A percentile compares a stretch with the other conserved stretches of the same genome.
phyloP scores from a whole-genome alignment of 2,888 invertebrate genomes.

The Corythucha ciliata region DNA sequence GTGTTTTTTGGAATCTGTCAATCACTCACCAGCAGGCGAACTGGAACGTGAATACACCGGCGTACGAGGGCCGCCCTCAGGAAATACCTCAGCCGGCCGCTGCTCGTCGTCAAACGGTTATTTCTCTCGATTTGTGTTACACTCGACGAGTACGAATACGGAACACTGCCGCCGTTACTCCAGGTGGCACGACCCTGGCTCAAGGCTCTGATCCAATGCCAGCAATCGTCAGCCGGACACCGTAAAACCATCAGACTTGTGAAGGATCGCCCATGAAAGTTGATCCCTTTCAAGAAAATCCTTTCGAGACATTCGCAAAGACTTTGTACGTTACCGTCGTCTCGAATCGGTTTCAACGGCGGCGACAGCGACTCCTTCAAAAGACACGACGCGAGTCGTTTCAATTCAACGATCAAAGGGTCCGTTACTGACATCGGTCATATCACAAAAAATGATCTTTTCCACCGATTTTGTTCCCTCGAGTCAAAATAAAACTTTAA shows the following conservation, averaged over 20 bases:
- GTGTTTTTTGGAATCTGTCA: constrained; percentile 5
- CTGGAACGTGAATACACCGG: constrained; percentile 48
- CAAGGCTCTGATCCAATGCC: too few species aligned
- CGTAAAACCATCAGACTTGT: constrained; percentile 41
- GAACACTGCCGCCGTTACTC: constrained; percentile 36
- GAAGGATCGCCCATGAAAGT: constrained; percentile 43
- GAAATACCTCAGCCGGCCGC: constrained; percentile 44
- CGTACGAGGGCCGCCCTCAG: constrained; percentile 46
- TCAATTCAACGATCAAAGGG: too few species aligned
- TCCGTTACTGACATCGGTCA: too few species aligned
- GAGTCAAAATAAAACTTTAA: too few species aligned
- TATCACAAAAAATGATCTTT: too few species aligned
- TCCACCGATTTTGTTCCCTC: too few species aligned
- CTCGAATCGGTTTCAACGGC: constrained; percentile 40
- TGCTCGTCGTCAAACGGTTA: constrained; percentile 42
- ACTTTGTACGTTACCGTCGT: constrained; percentile 44
- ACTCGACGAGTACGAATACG: constrained; percentile 42
- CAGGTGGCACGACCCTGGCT: constrained; percentile 24
- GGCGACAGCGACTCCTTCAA: too few species aligned
- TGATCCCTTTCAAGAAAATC: constrained; percentile 50
- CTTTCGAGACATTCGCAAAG: constrained; percentile 50
- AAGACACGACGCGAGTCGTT: too few species aligned
- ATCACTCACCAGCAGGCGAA: constrained; percentile 45
- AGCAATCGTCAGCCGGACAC: too few species aligned
- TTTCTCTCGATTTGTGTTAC: constrained; percentile 44